These are phyloP conservation scores for Vannuccia rotundouncinata DNA, from an alignment of 2,888 invertebrate genomes.

Conservation along the genomic window DNA sequence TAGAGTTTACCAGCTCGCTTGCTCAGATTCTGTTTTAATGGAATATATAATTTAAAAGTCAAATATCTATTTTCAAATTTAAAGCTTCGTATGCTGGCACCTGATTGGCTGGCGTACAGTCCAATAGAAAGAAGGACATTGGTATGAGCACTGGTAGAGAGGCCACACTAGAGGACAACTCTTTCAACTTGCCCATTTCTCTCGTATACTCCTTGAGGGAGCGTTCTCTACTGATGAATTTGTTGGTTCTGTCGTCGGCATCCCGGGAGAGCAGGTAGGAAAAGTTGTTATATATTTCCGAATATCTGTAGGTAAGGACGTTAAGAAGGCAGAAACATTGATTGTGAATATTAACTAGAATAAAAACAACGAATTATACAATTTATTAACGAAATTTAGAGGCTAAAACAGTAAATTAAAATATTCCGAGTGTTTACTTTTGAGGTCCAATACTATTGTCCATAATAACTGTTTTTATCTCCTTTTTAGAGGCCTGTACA, in stretches of 20 bases:
- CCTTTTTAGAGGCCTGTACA: constrained; percentile 47
- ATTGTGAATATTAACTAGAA: too few species aligned
- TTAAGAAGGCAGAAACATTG: neutral
- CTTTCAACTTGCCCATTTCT: constrained; percentile 51
- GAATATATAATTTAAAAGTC: neutral
- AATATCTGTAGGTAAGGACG: constrained; percentile 46
- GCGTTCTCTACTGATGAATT: constrained; percentile 48
- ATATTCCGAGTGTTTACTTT: constrained; percentile 45
- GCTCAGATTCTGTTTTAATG: neutral
- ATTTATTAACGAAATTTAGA: too few species aligned
- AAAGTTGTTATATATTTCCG: constrained; percentile 48
- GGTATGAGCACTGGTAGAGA: constrained; percentile 52
- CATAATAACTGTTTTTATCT: constrained; percentile 46
- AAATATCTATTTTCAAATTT: neutral
- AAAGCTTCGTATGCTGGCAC: constrained; percentile 42
- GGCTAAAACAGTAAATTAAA: too few species aligned
- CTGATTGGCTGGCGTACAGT: constrained; percentile 51
- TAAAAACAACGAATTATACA: too few species aligned
- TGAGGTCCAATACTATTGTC: constrained; percentile 51
- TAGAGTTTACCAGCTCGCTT: constrained; percentile 45
- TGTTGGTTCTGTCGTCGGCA: constrained; percentile 47
- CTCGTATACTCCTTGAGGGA: constrained; percentile 49
- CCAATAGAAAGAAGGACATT: constrained; percentile 53
- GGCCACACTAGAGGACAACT: constrained; percentile 47
- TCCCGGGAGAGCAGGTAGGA: constrained; percentile 48